Percentiles rank a stretch among this genome's conserved stretches.
These are phyloP conservation scores for Perizoma flavofasciatum DNA, from an alignment of 2,888 invertebrate genomes.

Conservation along the genomic window DNA sequence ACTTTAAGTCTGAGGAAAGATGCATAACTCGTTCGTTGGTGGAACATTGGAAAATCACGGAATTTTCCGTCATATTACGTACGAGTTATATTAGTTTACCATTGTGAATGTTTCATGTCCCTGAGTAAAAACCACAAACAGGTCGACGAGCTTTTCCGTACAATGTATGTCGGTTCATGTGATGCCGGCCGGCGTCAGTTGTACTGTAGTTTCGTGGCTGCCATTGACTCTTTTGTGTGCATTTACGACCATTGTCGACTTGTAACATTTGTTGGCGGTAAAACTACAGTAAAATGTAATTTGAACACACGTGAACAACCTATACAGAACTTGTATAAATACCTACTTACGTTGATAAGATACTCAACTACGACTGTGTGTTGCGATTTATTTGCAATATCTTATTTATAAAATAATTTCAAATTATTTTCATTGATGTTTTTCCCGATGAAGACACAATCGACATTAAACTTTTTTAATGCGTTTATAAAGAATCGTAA, in stretches of 20 bases:
- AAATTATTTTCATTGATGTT: too few species aligned
- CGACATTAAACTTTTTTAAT: background rate
- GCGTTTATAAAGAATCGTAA: background rate
- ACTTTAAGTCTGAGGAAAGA: background rate
- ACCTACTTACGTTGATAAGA: background rate
- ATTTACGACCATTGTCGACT: conserved; percentile 17
- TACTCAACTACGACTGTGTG: too few species aligned
- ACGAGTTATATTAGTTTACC: background rate
- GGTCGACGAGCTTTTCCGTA: background rate
- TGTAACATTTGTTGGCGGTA: conserved; percentile 24
- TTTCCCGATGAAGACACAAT: background rate
- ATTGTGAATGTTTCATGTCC: background rate
- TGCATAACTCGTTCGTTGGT: background rate
- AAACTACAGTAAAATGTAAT: conserved; percentile 23
- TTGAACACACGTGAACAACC: conserved; percentile 22
- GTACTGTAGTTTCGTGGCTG: conserved; percentile 11
- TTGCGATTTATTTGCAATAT: too few species aligned
- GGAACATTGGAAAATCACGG: background rate
- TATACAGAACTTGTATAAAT: conserved; percentile 12
- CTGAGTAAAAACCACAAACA: background rate
- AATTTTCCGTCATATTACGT: too few species aligned
- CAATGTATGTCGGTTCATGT: conserved; percentile 4
- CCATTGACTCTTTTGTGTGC: conserved; percentile 21
- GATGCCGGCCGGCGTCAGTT: conserved; percentile 1
- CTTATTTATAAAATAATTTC: too few species aligned